These are phyloP conservation scores for Rhea pennata DNA, from an alignment of 2,113 vertebrate species.

Conservation along the genomic window DNA sequence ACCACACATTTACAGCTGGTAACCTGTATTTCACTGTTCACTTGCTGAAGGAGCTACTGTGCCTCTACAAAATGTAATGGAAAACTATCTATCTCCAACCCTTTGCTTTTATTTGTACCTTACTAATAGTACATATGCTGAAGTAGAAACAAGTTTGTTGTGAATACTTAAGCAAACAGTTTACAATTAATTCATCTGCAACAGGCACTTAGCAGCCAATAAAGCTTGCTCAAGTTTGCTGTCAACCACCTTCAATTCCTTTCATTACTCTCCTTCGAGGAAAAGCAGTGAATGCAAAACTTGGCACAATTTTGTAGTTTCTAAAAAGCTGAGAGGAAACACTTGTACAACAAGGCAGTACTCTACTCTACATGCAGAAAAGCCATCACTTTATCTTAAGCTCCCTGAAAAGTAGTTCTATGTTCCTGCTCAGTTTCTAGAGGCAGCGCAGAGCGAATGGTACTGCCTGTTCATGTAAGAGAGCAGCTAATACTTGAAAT, in stretches of 20 bases:
- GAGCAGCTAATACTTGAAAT: background rate
- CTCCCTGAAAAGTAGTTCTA: too few relatives aligned
- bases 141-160: rapidly evolving
- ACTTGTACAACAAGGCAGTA: too few relatives aligned
- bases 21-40: background rate
- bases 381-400: rapidly evolving
- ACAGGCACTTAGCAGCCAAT: rapidly evolving
- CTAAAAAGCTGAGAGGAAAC: too few relatives aligned
- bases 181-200: background rate
- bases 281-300: rapidly evolving
- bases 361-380: too few relatives aligned
- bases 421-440: rapidly evolving
- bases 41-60: too few relatives aligned
- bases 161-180: rapidly evolving
- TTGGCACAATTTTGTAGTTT: rapidly evolving
- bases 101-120: background rate
- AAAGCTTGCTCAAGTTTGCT: rapidly evolving
- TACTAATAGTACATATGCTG: background rate
- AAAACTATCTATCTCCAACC: background rate
- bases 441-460: rapidly evolving
- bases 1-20: background rate
- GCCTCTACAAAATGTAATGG: background rate
- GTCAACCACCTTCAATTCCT: rapidly evolving
- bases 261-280: rapidly evolving
- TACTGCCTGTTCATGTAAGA: rapidly evolving